Evolutionary conservation across 2,888 invertebrate species (phyloP), one percentile per base, ranked within the genome.

Genomic region (Tenthredo mesomela): DNA sequence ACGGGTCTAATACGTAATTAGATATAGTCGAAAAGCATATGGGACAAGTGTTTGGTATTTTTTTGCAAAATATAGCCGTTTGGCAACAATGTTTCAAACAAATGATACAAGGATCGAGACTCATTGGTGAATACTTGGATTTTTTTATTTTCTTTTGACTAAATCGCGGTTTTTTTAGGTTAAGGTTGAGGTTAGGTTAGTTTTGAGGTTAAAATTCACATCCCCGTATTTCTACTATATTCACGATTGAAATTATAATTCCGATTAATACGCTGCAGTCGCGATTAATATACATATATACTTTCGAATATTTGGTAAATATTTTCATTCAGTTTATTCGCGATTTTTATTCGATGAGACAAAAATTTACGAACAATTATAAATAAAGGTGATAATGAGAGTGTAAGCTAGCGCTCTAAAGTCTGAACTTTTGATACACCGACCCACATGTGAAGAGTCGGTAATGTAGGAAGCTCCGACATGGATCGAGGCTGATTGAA

Each of bases 61-160:
- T 94, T 90, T 97, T 96, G 92, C 97, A 98, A 94, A 98, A 97
- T 89, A 98, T 96, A n/a, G 91, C 92, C 94, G 96, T 96, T 87
- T 96, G 95, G 85, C 95, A 95, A 93, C 98, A 98, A 94, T 98
- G 98, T 94, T 97, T 97, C 94, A 98, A 97, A 94, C 98, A 98
- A 93, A 98, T 95, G 92, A 98, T 97, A 90, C 97, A 96, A 90
- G 97, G 96, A 95, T 97, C 97, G 21, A 78, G 65, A 80, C 84
- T 83, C 87, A 88, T 89, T 77, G 84, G 85, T 61, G 29, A 15
- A 33, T 58, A 73, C 2, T 21, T 43, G 12, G 12, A 73, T 43
- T 73, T 5, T 73, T 15, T 5, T 10, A 1, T n/a, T n/a, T n/a
- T n/a, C n/a, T n/a, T n/a, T n/a, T 21, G 25, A 25, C 18, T 73